A percentile compares a stretch with the other conserved stretches of the same genome.
phyloP scores from a whole-genome alignment of 2,113 vertebrate genomes.

The Myxocyprinus asiaticus region DNA sequence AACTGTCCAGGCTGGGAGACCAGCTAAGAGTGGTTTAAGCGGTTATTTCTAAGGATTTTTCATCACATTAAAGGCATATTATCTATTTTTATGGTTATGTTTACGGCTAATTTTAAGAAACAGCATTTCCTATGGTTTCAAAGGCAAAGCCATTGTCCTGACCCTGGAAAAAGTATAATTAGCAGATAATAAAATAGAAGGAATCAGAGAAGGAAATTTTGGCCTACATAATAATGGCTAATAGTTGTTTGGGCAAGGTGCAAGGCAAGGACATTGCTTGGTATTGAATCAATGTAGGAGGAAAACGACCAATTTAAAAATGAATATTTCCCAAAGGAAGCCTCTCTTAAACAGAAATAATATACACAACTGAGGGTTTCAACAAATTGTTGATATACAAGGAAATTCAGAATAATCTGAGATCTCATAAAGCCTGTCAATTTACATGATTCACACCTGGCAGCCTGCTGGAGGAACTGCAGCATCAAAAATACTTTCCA shows the following conservation, averaged over 20 bases:
- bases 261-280: background rate
- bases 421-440: slow-evolving; percentile 17
- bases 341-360: background rate
- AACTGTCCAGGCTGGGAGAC: no score
- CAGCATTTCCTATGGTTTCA: no score
- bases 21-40: no score
- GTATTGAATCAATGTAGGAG: background rate
- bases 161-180: background rate
- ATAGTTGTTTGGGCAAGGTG: background rate
- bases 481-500: background rate
- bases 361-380: slow-evolving; percentile 3
- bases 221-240: background rate
- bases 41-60: no score
- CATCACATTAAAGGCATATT: no score
- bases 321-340: background rate
- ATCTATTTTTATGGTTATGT: no score
- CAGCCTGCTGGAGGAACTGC: background rate
- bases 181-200: background rate
- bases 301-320: no score
- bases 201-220: background rate
- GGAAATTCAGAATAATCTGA: slow-evolving; percentile 1
- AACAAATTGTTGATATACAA: background rate
- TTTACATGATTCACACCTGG: slow-evolving; percentile 1
- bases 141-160: no score
- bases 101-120: no score